Evolutionary conservation across 2,113 vertebrate species (phyloP).

Genomic region (Peromyscus leucopus): DNA sequence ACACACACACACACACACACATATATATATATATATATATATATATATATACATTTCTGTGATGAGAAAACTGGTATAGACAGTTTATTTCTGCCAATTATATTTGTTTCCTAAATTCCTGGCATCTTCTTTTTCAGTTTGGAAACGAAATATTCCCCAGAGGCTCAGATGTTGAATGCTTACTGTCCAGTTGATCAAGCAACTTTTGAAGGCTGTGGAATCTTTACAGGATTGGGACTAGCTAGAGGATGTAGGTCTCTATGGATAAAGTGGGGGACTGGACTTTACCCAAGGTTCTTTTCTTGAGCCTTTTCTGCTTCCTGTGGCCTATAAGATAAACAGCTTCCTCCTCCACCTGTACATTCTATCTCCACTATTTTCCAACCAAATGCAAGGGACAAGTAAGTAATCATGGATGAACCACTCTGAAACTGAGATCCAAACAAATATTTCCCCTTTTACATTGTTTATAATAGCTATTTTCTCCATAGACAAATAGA

Average conservation of each 20-base stretch:
- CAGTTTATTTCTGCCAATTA: background rate
- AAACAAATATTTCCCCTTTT: background rate
- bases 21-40: background rate
- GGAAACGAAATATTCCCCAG: too few species aligned
- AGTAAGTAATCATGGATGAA: background rate
- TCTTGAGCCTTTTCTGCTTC: background rate
- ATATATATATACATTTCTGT: background rate
- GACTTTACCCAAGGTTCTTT: background rate
- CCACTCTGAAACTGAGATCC: background rate
- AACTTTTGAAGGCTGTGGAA: background rate
- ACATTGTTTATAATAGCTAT: too few species aligned
- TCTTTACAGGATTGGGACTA: background rate
- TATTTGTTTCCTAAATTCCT: background rate
- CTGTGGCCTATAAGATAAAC: background rate
- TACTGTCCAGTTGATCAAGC: too few species aligned
- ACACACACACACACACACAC: too few species aligned
- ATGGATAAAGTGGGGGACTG: background rate
- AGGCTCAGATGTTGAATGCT: background rate
- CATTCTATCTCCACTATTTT: background rate
- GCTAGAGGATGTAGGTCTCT: too few species aligned
- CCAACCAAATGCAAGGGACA: background rate
- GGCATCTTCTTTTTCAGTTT: background rate
- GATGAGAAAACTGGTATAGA: background rate
- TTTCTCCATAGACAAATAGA: background rate
- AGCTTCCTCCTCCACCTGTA: accelerated